Conservation (phyloP, 2,888 invertebrate species). For the Graphium colonna region DNA sequence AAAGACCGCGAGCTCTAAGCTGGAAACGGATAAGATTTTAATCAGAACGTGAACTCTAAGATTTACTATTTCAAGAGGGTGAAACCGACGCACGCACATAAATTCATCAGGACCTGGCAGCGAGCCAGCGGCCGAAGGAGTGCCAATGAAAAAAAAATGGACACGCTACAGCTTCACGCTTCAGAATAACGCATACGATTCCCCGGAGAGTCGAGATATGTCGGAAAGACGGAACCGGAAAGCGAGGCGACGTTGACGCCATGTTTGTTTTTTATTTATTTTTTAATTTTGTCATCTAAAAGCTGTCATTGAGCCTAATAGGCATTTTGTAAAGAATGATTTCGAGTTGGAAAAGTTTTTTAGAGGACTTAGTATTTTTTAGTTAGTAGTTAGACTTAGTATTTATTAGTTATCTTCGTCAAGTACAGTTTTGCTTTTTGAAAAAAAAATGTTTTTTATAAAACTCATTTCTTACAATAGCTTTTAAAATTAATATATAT, state of each 20-base stretch:
- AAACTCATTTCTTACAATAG: too few species aligned
- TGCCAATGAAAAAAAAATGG: constrained; percentile 38
- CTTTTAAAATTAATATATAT: too few species aligned
- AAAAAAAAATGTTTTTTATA: too few species aligned
- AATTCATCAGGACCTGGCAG: constrained; percentile 61
- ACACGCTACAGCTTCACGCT: constrained; percentile 23
- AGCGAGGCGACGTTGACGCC: background rate
- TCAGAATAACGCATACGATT: constrained; percentile 5
- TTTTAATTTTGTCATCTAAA: too few species aligned
- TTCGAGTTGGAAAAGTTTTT: too few species aligned
- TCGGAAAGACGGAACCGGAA: background rate
- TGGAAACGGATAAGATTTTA: constrained; percentile 18
- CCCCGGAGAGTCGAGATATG: background rate
- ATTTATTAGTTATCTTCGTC: too few species aligned
- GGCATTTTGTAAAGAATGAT: too few species aligned
- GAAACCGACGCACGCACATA: constrained; percentile 48
- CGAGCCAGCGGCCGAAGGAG: constrained; percentile 42
- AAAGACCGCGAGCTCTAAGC: background rate
- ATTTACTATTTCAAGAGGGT: constrained; percentile 27
- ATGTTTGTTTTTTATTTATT: too few species aligned
- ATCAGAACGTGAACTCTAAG: constrained; percentile 22
- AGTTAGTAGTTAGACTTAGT: too few species aligned
- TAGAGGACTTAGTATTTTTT: too few species aligned
- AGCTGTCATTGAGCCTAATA: too few species aligned
- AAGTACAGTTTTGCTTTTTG: too few species aligned